phyloP scores from a whole-genome alignment of 2,113 vertebrate genomes.

The Monarcha castaneiventris region DNA sequence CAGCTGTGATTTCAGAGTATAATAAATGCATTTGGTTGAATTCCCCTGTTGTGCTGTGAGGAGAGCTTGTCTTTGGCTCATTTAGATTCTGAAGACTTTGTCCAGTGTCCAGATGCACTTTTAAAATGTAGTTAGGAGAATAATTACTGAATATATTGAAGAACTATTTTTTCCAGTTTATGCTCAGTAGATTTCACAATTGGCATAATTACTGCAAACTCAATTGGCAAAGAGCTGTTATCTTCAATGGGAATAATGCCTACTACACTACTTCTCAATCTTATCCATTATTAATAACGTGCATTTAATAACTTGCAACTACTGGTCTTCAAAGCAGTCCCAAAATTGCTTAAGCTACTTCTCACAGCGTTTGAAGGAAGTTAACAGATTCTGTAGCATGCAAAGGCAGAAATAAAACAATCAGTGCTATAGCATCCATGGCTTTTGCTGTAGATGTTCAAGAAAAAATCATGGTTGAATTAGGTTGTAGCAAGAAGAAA shows the following conservation, averaged over 20 bases:
- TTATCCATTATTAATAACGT: conserved; percentile 26
- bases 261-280: neutral
- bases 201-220: conserved; percentile 31
- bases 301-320: conserved; percentile 38
- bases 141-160: conserved; percentile 57
- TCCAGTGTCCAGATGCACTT: conserved; percentile 66
- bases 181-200: conserved; percentile 39
- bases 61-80: conserved; percentile 56
- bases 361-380: neutral
- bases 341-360: neutral
- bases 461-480: neutral
- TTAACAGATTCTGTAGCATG: neutral
- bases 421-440: neutral
- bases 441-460: neutral
- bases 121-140: conserved; percentile 62
- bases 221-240: conserved; percentile 26
- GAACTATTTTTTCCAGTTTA: conserved; percentile 23
- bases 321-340: neutral
- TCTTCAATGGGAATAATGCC: conserved; percentile 3
- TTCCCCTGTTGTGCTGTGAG: conserved; percentile 37
- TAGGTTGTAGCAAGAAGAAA: neutral
- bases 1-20: conserved; percentile 66
- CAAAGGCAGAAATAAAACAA: neutral
- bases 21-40: conserved; percentile 66
- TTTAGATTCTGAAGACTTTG: conserved; percentile 67